Percentiles rank a stretch among this genome's conserved stretches.
phyloP scores from a whole-genome alignment of 2,113 vertebrate genomes.

The Elaphurus davidianus region DNA sequence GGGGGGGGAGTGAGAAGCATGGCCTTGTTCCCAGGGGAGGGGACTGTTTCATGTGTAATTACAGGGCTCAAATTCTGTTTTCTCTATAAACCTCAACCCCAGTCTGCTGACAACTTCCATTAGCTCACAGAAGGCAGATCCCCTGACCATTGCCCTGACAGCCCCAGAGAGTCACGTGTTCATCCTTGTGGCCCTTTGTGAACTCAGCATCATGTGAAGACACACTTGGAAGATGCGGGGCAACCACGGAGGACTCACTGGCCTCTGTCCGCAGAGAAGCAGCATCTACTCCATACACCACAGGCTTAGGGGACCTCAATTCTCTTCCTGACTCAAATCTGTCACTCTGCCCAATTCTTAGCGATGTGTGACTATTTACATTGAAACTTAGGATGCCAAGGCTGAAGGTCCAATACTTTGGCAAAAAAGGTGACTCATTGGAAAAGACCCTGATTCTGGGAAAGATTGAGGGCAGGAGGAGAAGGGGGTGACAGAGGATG shows the following conservation, averaged over 20 bases:
- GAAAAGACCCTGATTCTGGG: not conserved
- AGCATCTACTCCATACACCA: not conserved
- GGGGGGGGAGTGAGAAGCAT: not conserved
- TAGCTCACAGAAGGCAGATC: not conserved
- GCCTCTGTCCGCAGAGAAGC: not conserved
- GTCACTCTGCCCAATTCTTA: not conserved
- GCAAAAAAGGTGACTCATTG: not conserved
- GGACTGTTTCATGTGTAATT: conserved; percentile 29
- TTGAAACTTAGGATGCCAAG: not conserved
- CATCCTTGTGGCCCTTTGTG: not conserved
- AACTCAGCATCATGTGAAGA: not conserved
- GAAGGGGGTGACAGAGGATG: not conserved
- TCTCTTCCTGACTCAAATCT: not conserved
- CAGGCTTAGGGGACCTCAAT: not conserved
- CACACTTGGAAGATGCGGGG: not conserved
- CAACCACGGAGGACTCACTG: not conserved
- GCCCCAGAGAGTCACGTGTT: not conserved
- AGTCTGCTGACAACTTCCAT: not conserved
- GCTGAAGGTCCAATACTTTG: not conserved
- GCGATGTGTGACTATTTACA: not conserved
- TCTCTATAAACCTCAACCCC: not conserved
- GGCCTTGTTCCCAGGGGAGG: conserved; percentile 14
- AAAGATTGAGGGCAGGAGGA: not conserved
- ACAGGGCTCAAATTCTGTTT: not conserved
- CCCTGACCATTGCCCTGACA: not conserved